Conservation (phyloP, 2,797 vertebrate genomes). For the Nyctibius grandis region DNA sequence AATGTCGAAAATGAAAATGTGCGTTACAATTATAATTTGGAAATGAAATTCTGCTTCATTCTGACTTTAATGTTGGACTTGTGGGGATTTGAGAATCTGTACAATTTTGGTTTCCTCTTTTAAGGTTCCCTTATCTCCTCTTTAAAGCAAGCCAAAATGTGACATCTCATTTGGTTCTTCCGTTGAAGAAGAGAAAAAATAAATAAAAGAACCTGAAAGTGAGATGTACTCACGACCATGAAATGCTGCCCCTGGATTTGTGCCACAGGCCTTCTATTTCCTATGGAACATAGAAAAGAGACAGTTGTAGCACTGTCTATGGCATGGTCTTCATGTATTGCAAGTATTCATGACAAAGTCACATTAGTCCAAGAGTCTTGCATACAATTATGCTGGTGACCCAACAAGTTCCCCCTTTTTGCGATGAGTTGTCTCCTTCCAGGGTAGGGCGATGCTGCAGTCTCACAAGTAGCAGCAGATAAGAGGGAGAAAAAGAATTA, state of each 20-base stretch:
- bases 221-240: background rate
- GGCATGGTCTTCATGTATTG: too few species aligned
- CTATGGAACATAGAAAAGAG: background rate
- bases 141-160: background rate
- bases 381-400: accelerated
- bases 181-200: background rate
- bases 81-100: background rate
- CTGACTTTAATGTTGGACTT: background rate
- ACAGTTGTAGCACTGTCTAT: background rate
- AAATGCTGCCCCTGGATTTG: background rate
- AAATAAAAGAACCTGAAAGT: background rate
- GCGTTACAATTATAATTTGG: background rate
- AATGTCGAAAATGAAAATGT: background rate
- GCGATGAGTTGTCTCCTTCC: background rate
- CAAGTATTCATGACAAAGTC: background rate
- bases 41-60: background rate
- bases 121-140: background rate
- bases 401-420: background rate
- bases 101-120: background rate
- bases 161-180: background rate
- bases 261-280: background rate
- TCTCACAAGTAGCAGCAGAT: accelerated
- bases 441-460: background rate
- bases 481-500: background rate
- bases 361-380: accelerated